These are phyloP conservation scores for Nettapus auritus DNA, from an alignment of 2,113 vertebrate species.

Conservation along the genomic window DNA sequence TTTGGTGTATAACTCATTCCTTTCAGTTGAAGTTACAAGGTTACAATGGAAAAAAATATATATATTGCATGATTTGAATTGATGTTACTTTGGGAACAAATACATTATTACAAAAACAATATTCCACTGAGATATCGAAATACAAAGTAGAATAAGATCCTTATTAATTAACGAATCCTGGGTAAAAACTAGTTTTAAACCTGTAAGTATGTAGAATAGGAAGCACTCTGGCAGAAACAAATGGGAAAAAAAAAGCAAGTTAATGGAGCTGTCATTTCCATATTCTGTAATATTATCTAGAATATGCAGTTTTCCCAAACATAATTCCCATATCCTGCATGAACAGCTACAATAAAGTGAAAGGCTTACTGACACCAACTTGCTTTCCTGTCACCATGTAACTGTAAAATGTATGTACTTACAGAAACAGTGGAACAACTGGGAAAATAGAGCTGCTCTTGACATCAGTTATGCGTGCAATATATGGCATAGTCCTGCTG, in stretches of 20 bases:
- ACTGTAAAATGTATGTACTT: neutral
- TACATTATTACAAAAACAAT: neutral
- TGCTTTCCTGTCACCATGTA: neutral
- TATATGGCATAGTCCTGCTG: neutral
- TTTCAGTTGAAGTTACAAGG: neutral
- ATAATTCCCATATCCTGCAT: neutral
- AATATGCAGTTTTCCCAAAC: neutral
- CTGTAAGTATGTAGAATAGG: neutral
- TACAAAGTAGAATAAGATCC: neutral
- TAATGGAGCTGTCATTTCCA: neutral
- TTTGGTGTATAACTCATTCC: neutral
- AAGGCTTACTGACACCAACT: neutral
- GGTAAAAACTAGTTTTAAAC: neutral
- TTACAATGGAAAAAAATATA: conserved; percentile 24
- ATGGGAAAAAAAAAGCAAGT: neutral
- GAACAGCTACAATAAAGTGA: neutral
- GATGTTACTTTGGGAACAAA: neutral
- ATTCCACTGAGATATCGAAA: neutral
- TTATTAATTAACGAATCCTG: neutral
- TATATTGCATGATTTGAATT: neutral
- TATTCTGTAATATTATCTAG: neutral
- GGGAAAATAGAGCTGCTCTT: neutral
- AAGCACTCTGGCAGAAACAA: neutral
- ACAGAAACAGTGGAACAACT: neutral
- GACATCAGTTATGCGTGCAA: neutral